Evolutionary conservation across 2,888 invertebrate species (phyloP).

Genomic region (Chirona hameri): DNA sequence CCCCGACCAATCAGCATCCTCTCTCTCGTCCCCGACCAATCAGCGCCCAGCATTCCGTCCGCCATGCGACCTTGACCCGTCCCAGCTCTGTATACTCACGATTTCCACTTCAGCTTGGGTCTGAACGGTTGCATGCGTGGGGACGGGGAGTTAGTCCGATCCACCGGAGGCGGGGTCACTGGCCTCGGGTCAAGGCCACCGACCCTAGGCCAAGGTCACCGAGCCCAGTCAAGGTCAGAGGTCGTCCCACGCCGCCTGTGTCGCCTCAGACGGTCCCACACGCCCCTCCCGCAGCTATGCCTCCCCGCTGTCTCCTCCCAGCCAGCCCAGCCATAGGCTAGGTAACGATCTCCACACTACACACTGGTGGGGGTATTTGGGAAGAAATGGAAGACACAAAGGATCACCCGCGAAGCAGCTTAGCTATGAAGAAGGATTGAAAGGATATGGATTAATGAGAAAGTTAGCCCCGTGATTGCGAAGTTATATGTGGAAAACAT

Average conservation of each 20-base stretch:
- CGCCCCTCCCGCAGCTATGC: neutral
- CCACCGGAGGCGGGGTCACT: neutral
- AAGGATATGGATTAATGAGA: no score
- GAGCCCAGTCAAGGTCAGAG: neutral
- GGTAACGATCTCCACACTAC: no score
- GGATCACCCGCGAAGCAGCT: no score
- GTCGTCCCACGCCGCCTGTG: neutral
- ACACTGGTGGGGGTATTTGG: no score
- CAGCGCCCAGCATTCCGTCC: neutral
- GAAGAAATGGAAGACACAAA: no score
- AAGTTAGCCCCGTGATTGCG: no score
- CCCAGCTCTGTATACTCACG: neutral
- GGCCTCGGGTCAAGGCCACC: no score
- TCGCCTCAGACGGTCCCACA: neutral
- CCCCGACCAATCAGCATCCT: neutral
- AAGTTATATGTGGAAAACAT: no score
- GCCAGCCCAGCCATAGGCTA: no score
- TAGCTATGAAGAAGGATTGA: no score
- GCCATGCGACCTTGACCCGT: neutral
- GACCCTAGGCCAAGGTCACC: no score
- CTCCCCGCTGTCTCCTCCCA: neutral
- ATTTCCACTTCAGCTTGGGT: slow-evolving; percentile 13
- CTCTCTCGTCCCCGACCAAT: neutral
- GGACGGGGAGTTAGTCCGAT: neutral
- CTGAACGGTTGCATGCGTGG: neutral